phyloP scores from a whole-genome alignment of 2,888 invertebrate species.

The Daptonema setosum region DNA sequence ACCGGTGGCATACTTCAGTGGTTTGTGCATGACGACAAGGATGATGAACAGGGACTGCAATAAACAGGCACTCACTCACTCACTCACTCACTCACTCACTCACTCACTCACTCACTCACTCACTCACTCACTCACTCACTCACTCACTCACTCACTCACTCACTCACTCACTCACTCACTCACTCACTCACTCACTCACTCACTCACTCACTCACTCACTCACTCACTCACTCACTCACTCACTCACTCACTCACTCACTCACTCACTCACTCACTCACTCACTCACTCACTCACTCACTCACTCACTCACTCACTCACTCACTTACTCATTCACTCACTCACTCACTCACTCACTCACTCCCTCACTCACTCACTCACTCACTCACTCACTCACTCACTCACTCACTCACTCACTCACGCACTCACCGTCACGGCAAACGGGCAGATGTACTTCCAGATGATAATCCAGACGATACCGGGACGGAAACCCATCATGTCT shows the following conservation, averaged over 20 bases:
- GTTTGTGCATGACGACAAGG: constrained; percentile 55
- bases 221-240: neutral
- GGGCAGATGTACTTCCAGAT: constrained; percentile 73
- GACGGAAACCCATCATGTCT: constrained; percentile 57
- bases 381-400: neutral
- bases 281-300: constrained; percentile 38
- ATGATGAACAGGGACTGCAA: constrained; percentile 55
- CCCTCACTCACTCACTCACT: neutral
- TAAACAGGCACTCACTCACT: neutral
- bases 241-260: neutral
- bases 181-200: constrained; percentile 30
- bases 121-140: neutral
- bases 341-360: neutral
- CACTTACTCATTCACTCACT: neutral
- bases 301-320: neutral
- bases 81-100: neutral
- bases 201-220: neutral
- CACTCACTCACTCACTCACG: neutral
- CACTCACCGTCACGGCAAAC: constrained; percentile 51
- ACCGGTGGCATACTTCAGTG: constrained; percentile 42
- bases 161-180: constrained; percentile 27
- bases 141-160: neutral
- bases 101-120: neutral
- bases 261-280: neutral
- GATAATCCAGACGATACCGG: constrained; percentile 55